These are phyloP conservation scores for Pocillopora meandrina DNA, from an alignment of 92 coral and sea anemone species.

Conservation along the genomic window DNA sequence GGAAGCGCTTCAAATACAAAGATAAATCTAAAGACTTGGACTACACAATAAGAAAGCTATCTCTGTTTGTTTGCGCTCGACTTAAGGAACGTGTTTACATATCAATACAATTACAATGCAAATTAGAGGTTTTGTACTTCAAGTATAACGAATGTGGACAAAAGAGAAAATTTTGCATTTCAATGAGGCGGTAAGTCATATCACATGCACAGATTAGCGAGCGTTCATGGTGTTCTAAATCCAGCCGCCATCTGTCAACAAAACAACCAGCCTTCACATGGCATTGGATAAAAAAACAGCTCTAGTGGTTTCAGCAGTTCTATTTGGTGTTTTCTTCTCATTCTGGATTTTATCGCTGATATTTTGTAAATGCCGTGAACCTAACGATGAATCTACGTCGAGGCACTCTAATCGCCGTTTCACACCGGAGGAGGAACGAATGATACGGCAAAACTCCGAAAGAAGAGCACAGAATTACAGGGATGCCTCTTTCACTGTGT, in stretches of 20 bases:
- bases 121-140: background rate
- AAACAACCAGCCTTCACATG: background rate
- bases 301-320: conserved; percentile 25
- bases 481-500: conserved; percentile 13
- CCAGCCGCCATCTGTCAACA: background rate
- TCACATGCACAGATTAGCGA: conserved; percentile 10
- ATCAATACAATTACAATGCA: background rate
- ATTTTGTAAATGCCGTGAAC: conserved; percentile 26
- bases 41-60: background rate
- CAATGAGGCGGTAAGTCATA: background rate
- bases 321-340: conserved; percentile 18
- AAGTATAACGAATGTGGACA: background rate
- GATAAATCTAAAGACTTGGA: background rate
- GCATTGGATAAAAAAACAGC: conserved; percentile 22
- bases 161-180: background rate
- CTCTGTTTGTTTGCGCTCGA: background rate
- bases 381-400: background rate
- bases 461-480: conserved; percentile 25
- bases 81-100: conserved; percentile 1
- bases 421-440: conserved; percentile 32
- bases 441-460: conserved; percentile 39
- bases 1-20: background rate
- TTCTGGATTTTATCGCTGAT: conserved; percentile 33
- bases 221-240: background rate
- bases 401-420: conserved; percentile 3